Base-by-base conservation (phyloP, 1,140 invertebrate species). In the Saccostrea glomerata region DNA sequence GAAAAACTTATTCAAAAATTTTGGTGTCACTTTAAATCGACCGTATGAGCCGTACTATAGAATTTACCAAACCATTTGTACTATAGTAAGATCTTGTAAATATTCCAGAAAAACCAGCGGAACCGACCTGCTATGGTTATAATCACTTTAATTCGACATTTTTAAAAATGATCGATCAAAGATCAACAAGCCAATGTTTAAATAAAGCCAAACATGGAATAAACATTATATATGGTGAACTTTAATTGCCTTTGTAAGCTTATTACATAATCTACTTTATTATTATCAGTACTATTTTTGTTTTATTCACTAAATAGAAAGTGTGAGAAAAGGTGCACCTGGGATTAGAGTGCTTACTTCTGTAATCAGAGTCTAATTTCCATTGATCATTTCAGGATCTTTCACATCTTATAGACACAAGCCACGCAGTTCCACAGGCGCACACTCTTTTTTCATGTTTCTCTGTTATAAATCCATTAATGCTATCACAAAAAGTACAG, bases 101-200 rank as follows among this genome's bases (percentile, higher is more conserved):
- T 47, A 47, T 47, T 7, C 47, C 9, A 6, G 9, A 63, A 63
- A 63, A 63, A 63, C 17, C 3, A 63, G 58, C 47, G 58, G n/a
- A 63, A 63, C 17, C 58, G 17, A 63, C 58, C 17, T n/a, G 58
- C n/a, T n/a, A n/a, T 20, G 58, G 0, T 63, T 20, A 20, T 63
- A 6, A 63, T 12, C 25, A 77, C 25, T 77, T 77, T 77, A 25
- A 40, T 17, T 77, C 70, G 15, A 77, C 36, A 77, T 13, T 77
- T 77, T 77, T 17, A 36, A 13, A 77, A 77, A 77, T 30, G 25
- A 30, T 77, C 70, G 30, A 77, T 77, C 9, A 77, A 77, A 77
- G 12, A 11, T 77, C 23, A 77, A 77, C 23, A 77, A 77, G 70
- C 12, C 25, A 77, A 77, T 77, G 25, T 77, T 77, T 77, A 36